Evolutionary conservation across 2,113 vertebrate genomes (phyloP), one percentile per base, ranked within the genome.

Genomic region (Boleophthalmus pectinirostris): DNA sequence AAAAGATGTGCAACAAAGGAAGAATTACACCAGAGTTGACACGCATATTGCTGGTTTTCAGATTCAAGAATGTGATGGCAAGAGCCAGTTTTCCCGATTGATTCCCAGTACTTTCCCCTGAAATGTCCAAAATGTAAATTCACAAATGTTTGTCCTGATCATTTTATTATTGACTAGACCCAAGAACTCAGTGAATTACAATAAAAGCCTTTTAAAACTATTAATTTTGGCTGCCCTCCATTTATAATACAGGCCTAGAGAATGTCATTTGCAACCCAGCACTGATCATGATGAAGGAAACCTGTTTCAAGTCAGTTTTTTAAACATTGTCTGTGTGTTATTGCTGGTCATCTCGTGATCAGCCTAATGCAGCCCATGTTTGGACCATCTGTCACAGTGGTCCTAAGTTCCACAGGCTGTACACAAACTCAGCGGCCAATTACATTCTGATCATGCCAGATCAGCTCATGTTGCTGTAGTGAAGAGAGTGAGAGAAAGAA

Each of bases 401-500:
- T 77, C 35, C 74, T 33, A 68, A 75, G 68, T 85, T 73, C 29
- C 83, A 79, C 16, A 6, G 16, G 70, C 78, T 71, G 15, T 64
- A 78, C 33, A 80, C 33, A 80, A 29, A 69, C 58, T 66, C 75
- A 57, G 24, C n/a, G 29, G 72, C 33, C 1, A 43, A 21, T 18
- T 24, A 57, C 67, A 74, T 18, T 20, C 53, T 16, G 16, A 1
- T 20, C 46, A 43, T 61, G 24, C n/a, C 69, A 33, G 25, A 5
- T 51, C 47, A 20, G 38, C 7, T 58, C 3, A 58, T 23, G 51
- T 58, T 23, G 21, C 23, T 23, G 10, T 56, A 56, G 21, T 23
- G 54, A 51, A 51, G 4, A 18, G 3, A 18, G 5, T 20, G 16
- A 49, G 47, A 49, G 47, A 16, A 18, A 16, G 4, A 51, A 49